Conservation (phyloP, 2,888 invertebrate species). For the Clusia tigrina region DNA sequence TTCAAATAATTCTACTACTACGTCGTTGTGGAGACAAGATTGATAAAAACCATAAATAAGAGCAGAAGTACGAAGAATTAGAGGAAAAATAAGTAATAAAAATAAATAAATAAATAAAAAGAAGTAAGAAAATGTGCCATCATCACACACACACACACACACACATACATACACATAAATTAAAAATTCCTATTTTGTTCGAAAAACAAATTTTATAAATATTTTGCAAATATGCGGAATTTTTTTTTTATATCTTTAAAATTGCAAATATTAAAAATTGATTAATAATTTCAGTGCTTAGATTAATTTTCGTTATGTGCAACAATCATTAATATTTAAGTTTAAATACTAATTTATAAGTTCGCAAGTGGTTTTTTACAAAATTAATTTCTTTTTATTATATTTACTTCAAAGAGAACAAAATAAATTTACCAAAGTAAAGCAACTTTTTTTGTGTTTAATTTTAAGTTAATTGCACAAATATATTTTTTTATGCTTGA, state of each 20-base stretch:
- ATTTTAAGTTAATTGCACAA: slow-evolving; percentile 23
- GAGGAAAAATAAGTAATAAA: slow-evolving; percentile 6
- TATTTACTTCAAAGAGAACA: slow-evolving; percentile 37
- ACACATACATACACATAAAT: slow-evolving; percentile 18
- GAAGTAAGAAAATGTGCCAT: slow-evolving; percentile 18
- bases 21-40: background rate
- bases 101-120: slow-evolving; percentile 5
- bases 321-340: too few relatives aligned
- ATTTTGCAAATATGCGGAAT: slow-evolving; percentile 1
- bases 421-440: slow-evolving; percentile 58
- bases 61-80: background rate
- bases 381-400: too few relatives aligned
- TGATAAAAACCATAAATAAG: background rate
- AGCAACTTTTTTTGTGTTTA: slow-evolving; percentile 42
- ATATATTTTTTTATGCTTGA: slow-evolving; percentile 13
- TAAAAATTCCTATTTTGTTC: slow-evolving; percentile 16
- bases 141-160: slow-evolving; percentile 20
- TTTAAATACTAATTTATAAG: too few relatives aligned
- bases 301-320: too few relatives aligned
- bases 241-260: background rate
- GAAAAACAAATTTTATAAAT: background rate
- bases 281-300: too few relatives aligned
- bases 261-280: too few relatives aligned
- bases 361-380: slow-evolving; percentile 24
- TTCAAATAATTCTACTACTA: background rate